Evolutionary conservation across 23 tunicate species (phyloP).

Genomic region (Clavelina lepadiformis): DNA sequence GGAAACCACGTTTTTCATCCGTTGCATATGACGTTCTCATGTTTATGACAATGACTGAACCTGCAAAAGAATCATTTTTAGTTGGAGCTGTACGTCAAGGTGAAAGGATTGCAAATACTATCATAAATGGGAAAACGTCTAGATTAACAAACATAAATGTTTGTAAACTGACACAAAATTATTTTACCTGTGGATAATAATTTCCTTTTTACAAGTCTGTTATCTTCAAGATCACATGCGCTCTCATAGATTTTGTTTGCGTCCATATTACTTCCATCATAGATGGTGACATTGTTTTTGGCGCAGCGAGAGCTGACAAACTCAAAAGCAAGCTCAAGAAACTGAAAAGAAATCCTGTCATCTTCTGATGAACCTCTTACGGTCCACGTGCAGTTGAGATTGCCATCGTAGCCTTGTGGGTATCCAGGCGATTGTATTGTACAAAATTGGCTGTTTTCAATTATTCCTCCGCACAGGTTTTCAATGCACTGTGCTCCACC

Average conservation of each 20-base stretch:
- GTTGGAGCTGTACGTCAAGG: neutral
- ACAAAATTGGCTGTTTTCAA: constrained; percentile 5
- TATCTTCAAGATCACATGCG: constrained; percentile 24
- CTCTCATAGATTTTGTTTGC: constrained; percentile 1
- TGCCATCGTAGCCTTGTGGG: constrained; percentile 8
- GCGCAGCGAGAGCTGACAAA: constrained; percentile 7
- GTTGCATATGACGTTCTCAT: constrained; percentile 11
- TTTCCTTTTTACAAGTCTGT: constrained; percentile 1
- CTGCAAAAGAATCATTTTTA: constrained; percentile 7
- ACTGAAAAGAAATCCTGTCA: constrained; percentile 12
- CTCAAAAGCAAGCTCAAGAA: constrained; percentile 9
- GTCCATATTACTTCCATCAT: constrained; percentile 4
- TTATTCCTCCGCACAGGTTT: constrained; percentile 27
- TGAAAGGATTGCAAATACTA: too few species aligned
- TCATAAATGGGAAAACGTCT: too few species aligned
- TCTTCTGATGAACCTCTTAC: constrained; percentile 10
- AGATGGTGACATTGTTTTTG: constrained; percentile 32
- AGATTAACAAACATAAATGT: too few species aligned
- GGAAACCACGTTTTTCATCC: constrained; percentile 1
- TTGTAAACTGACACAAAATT: too few species aligned
- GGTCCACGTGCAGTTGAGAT: constrained; percentile 48
- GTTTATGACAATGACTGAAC: constrained; percentile 12
- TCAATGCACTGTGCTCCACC: constrained; percentile 4
- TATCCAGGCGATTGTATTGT: constrained; percentile 37
- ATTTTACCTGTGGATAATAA: constrained; percentile 20